A percentile compares a stretch with the other conserved stretches of the same genome.
These are phyloP conservation scores for Eristalinus sepulchralis DNA, from an alignment of 2,888 invertebrate species.

Conservation along the genomic window DNA sequence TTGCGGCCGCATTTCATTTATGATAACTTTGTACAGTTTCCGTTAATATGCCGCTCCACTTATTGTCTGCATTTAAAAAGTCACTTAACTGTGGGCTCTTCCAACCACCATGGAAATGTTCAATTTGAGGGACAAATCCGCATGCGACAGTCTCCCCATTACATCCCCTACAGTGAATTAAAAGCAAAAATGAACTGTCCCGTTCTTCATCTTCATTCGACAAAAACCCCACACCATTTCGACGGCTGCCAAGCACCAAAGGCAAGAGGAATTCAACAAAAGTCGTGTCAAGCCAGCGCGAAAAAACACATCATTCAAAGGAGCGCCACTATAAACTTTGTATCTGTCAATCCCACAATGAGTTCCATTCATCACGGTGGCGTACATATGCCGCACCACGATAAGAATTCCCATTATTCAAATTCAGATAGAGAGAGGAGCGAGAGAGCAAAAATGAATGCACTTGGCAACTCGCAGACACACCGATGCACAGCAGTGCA, in stretches of 20 bases:
- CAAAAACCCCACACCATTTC: not conserved
- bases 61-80: not conserved
- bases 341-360: slow-evolving; percentile 61
- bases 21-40: not conserved
- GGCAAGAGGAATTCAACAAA: slow-evolving; percentile 18
- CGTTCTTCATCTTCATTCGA: slow-evolving; percentile 18
- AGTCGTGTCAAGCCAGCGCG: too few species aligned
- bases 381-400: slow-evolving; percentile 6
- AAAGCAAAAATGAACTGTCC: not conserved
- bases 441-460: not conserved
- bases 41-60: not conserved
- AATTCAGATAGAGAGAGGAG: not conserved
- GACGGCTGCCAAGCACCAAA: not conserved
- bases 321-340: slow-evolving; percentile 48
- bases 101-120: not conserved
- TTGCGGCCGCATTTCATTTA: too few species aligned
- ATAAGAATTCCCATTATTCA: slow-evolving; percentile 58
- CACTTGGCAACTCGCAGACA: slow-evolving; percentile 49
- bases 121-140: not conserved
- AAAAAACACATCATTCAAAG: slow-evolving; percentile 23
- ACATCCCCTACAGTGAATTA: not conserved
- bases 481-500: not conserved
- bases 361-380: slow-evolving; percentile 46
- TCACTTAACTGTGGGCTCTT: not conserved
- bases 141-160: not conserved